These are phyloP conservation scores for Watsonalla cultraria DNA, from an alignment of 2,888 invertebrate species.

Conservation along the genomic window DNA sequence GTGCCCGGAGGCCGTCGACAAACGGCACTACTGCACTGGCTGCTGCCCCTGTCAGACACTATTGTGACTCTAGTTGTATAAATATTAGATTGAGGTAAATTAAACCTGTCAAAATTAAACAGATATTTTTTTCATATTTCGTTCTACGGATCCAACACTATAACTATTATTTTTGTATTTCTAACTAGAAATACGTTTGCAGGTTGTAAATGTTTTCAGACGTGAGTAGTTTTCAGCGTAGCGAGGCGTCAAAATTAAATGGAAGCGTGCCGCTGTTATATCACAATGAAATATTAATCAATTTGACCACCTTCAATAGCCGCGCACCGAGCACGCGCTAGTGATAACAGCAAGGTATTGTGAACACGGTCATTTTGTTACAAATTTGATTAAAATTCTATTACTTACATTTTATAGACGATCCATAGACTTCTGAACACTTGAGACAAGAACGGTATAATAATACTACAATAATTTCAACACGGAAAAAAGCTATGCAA, in stretches of 20 bases:
- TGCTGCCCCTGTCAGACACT: constrained; percentile 55
- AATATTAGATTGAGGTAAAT: constrained; percentile 53
- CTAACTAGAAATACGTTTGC: neutral
- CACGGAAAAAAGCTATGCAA: too few relatives aligned
- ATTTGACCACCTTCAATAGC: constrained; percentile 54
- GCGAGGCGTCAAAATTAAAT: constrained; percentile 19
- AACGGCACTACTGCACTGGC: constrained; percentile 47
- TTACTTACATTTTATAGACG: constrained; percentile 36
- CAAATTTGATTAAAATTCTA: constrained; percentile 69
- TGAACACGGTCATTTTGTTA: constrained; percentile 54
- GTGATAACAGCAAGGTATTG: constrained; percentile 50
- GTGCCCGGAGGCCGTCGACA: constrained; percentile 51
- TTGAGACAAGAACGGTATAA: neutral
- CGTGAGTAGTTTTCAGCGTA: neutral
- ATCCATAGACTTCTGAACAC: constrained; percentile 10
- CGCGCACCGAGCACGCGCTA: constrained; percentile 51
- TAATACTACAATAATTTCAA: too few relatives aligned
- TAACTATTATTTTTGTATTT: too few relatives aligned
- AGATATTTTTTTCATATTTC: neutral
- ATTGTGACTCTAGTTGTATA: constrained; percentile 48
- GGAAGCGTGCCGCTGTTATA: constrained; percentile 36
- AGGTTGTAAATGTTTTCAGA: neutral
- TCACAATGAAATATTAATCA: constrained; percentile 61
- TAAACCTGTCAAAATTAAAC: constrained; percentile 22
- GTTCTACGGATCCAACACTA: neutral